Evolutionary conservation across 2,888 invertebrate species (phyloP), one percentile per base, ranked within the genome.

Genomic region (Punctoribates punctum): DNA sequence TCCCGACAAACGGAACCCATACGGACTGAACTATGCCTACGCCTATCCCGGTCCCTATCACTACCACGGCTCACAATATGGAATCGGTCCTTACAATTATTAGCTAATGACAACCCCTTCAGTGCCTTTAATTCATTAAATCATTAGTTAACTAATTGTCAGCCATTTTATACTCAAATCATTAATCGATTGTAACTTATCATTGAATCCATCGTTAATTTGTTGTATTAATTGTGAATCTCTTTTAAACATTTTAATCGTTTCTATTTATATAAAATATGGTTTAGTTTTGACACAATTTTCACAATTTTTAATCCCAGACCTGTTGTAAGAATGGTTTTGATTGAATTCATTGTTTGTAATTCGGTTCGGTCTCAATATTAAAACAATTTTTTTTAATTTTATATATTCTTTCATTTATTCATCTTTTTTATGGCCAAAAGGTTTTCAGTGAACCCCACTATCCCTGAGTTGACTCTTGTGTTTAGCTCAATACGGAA

Each of bases 1-100:
- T 86, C 94, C 94, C 74, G 94, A 94, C 85, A 95, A 95, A 85
- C 93, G 94, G 84, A 93, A 93, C 81, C 81, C 81, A 1, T 81
- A 81, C 60, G 80, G 79, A 3, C 78, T 81, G 15, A 80, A 80
- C 3, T 93, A 93, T 83, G 93, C 93, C 20, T 94, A 94, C 84
- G 90, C 92, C 75, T 94, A 94, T 86, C 91, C 93, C 77, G 93
- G 93, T 46, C 92, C 92, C 83, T 94, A 94, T 65, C 80, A 81
- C 85, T 93, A 93, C 85, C 81, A 81, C 62, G 93, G 93, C 82
- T 93, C 94, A 74, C 94, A 94, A 83, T 94, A 94, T 60, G 79
- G 80, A 84, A 74, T 74, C 42, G 93, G 92, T 75, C 94, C 93
- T 73, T 94, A 94, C 87, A 94, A 94, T 86, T 94, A 94, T 86